Evolutionary conservation across 2,113 vertebrate species (phyloP), one percentile per base, ranked within the genome.

Genomic region (Toxotes jaculatrix): DNA sequence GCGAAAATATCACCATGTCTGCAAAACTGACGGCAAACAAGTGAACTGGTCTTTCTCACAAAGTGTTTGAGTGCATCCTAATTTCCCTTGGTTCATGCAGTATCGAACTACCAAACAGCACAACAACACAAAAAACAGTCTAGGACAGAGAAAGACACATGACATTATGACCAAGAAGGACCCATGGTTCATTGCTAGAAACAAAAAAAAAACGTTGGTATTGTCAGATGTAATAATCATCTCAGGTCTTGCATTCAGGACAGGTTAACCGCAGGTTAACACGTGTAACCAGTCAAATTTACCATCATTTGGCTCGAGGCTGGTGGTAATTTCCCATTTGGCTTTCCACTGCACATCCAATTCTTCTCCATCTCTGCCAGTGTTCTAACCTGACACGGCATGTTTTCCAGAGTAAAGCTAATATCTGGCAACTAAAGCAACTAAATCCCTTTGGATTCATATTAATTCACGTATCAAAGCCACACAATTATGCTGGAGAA

Each of bases 401-500:
- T 34, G 49, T 63, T 53, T 71, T 61, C 17, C 40, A 56, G 31
- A 4, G 9, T 17, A 12, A 47, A 70, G 45, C 79, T 45, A 71
- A 63, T 49, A 49, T 57, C 32, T 70, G 27, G 27, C 27, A 27
- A 27, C 27, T 27, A 27, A 27, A 27, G 34, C 23, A 57, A n/a
- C 42, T 27, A 16, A 59, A 75, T 70, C 57, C 51, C 34, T 43
- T 42, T 16, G 13, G 45, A 73, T 66, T 80, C 45, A 32, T 17
- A 56, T 77, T 66, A 56, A 74, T 27, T 79, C 4, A 16, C 73
- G 47, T 71, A 57, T 81, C 40, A 85, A 71, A 72, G 34, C 49
- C 23, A 21, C 17, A 16, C 4, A 71, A 64, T 23, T 65, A 40
- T 21, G 34, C 13, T 49, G 16, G 4, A 45, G 43, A 0, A 69